Evolutionary conservation across 2,888 invertebrate species (phyloP), one percentile per base, ranked within the genome.

Genomic region (Plagodis dolabraria): DNA sequence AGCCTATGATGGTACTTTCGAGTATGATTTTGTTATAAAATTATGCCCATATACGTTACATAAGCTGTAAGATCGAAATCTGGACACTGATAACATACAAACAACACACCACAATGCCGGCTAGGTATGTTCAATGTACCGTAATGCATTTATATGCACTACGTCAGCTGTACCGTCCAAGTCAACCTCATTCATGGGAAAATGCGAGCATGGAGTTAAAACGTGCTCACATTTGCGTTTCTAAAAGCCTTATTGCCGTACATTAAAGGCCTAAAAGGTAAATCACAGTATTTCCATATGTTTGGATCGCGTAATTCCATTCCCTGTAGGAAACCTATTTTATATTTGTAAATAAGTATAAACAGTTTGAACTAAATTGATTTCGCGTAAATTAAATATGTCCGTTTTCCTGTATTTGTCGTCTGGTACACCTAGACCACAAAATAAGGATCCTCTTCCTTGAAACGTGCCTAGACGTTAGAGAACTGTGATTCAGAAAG

Each of bases 121-220:
- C 10, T n/a, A 40, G 5, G 10, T 33, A 47, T 9, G 36, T 9
- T n/a, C 33, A 50, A 11, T 56, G 42, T 52, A 60, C 53, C 53
- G 51, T 49, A 47, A 49, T 65, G 56, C 58, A 62, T 68, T 65
- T 57, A 63, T 65, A 68, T 68, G 68, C 64, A 55, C 52, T 46
- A 43, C 34, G 42, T 43, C 54, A 11, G 48, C 60, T 58, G 60
- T 64, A 58, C 53, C 60, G 58, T 53, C 45, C 57, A 60, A 44
- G 53, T 59, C 47, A 52, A 56, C 33, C 54, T 51, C 46, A 65
- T 65, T 65, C 65, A 64, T 65, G 57, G 57, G 58, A 64, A 64
- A 63, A 62, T 57, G 55, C 43, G 33, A 51, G 45, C 53, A 46
- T 54, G 49, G 12, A 12, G 45, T n/a, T 43, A 53, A 44, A 33